Percentiles rank a stretch among this genome's conserved stretches.
phyloP scores from a whole-genome alignment of 2,797 vertebrate genomes.

The Tapirus indicus region DNA sequence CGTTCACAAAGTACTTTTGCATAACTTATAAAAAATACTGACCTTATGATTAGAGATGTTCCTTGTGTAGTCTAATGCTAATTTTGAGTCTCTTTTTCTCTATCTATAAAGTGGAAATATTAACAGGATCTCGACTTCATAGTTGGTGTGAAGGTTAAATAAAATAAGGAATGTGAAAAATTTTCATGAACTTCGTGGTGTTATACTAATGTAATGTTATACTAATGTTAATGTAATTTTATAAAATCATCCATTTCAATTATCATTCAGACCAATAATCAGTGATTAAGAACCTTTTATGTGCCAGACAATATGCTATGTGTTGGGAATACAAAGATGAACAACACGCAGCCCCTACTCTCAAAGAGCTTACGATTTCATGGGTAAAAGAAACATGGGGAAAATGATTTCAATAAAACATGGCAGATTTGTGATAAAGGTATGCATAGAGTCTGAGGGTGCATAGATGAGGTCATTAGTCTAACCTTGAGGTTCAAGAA shows the following conservation, averaged over 20 bases:
- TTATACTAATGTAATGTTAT: no score
- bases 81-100: neutral
- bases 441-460: neutral
- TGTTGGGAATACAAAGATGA: neutral
- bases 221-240: neutral
- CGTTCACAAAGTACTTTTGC: neutral
- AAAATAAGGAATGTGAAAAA: neutral
- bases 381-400: neutral
- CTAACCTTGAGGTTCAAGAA: neutral
- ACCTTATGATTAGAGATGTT: neutral
- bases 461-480: neutral
- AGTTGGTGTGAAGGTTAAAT: neutral
- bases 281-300: neutral
- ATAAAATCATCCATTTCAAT: neutral
- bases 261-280: neutral
- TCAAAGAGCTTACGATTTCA: neutral
- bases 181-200: neutral
- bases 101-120: neutral
- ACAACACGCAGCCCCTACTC: neutral
- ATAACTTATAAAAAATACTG: neutral
- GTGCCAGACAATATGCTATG: neutral
- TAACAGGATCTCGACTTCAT: neutral
- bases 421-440: neutral
- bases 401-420: neutral
- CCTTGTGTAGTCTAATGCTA: neutral